Evolutionary conservation across 2,113 vertebrate genomes (phyloP), one percentile per base, ranked within the genome.

Genomic region (Brachypodius melanocephalos): DNA sequence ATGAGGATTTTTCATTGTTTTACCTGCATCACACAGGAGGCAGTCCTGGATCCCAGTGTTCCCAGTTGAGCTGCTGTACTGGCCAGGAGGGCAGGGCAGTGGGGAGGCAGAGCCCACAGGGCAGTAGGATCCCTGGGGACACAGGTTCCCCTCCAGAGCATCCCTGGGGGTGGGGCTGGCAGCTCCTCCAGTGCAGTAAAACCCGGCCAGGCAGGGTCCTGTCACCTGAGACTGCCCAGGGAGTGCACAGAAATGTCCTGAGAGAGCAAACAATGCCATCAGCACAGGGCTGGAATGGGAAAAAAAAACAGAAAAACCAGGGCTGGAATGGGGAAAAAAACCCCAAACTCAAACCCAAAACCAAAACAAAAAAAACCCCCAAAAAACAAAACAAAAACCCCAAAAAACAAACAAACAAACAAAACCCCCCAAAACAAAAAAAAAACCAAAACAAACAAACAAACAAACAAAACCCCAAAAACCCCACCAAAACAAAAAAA

Each of bases 41-140:
- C 99, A 99, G 88, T 96, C 96, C 13, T 97, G 96, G 2, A 97
- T 72, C 28, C 96, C 96, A 38, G 92, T 89, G 90, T 98, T 99
- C 81, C 95, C 94, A 74, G 96, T 84, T 15, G 90, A 97, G 95
- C 98, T 98, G 97, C 98, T 99, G 18, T 98, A 99, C 46, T 51
- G 91, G 40, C 98, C 98, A 16, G 65, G 9, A 69, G 98, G 98
- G 94, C 99, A 99, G 0, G 97, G 98, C 42, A 95, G 80, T 1
- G 98, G 98, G 32, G 83, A 84, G 32, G 94, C 94, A 73, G 98
- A 98, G 29, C 98, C 98, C 76, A n/a, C 14, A 17, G 98, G 97
- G 89, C 99, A 99, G 89, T 98, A 99, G 94, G 98, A 89, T 55
- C 98, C 99, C 73, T 67, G 82, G 3, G 98, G 98, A 92, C 99